Evolutionary conservation across 2,113 vertebrate species (phyloP).

Genomic region (Ranitomeya imitator): DNA sequence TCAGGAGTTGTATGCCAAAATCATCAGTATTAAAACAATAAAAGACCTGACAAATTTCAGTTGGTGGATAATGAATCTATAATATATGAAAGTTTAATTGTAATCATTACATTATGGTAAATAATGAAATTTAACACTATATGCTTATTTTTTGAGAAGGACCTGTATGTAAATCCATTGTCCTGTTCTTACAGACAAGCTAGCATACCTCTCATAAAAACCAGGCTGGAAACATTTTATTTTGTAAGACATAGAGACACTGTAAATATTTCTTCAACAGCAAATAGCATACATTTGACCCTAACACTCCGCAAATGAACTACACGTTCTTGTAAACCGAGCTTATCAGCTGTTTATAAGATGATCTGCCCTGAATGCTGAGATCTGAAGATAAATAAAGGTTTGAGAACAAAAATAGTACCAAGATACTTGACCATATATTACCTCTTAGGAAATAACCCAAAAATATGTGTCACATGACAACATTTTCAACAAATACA

Average conservation of each 20-base stretch:
- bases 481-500: background rate
- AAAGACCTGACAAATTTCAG: too few species aligned
- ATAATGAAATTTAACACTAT: too few species aligned
- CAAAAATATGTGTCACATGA: background rate
- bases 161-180: background rate
- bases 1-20: too few species aligned
- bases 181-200: background rate
- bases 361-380: background rate
- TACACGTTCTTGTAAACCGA: background rate
- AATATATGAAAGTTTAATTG: too few species aligned
- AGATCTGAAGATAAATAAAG: conserved; percentile 1
- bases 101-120: too few species aligned
- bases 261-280: background rate
- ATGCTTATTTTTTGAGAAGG: too few species aligned
- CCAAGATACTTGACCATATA: background rate
- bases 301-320: background rate
- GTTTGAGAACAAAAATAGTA: background rate
- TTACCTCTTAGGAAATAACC: background rate
- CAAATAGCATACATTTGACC: background rate
- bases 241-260: background rate
- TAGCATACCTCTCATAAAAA: background rate
- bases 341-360: background rate
- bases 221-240: background rate
- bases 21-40: too few species aligned
- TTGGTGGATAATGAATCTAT: too few species aligned